Evolutionary conservation across 2,888 invertebrate species (phyloP), one percentile per base, ranked within the genome.

Genomic region (Eledona agricola): DNA sequence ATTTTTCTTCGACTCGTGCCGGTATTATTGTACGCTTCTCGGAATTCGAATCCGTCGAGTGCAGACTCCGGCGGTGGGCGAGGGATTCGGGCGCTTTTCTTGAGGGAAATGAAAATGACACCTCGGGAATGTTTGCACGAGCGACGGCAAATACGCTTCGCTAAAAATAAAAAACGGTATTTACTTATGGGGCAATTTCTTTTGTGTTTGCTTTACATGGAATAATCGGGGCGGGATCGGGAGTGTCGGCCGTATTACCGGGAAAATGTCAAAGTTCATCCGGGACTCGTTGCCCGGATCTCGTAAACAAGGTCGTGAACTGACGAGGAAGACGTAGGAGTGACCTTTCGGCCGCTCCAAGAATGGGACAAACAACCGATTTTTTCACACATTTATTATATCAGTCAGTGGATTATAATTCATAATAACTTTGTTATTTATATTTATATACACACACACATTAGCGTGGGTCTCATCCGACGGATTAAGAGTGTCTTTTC

Each of bases 341-440:
- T 50, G 40, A 50, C 49, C 49, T 50, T 50, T 40, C 25, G 38
- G 15, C 16, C 15, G 5, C 17, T 13, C 23, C 7, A 37, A 13
- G 34, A 23, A 15, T 9, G 20, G 2, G 42, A 42, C 32, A 25
- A 51, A 31, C 38, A 11, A 17, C 28, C 6, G 6, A 3, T 12
- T 20, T 42, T 11, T 11, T 23, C 12, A 42, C 12, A 67, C 65
- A 69, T 69, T 67, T 57, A 29, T 40, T 59, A 58, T 57, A 63
- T 69, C 69, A 69, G 69, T 67, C 68, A 66, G 59, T 66, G 64
- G 63, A 65, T 62, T 69, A 65, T 63, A 38, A 38, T 49, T 29
- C 25, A 47, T 28, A 26, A 34, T 32, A 40, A 26, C 13, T 37
- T 53, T 54, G 46, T n/a, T n/a, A n/a, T n/a, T n/a, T n/a, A 47